Conservation (phyloP, 2,113 vertebrate genomes). For the Leucosticte australis region DNA sequence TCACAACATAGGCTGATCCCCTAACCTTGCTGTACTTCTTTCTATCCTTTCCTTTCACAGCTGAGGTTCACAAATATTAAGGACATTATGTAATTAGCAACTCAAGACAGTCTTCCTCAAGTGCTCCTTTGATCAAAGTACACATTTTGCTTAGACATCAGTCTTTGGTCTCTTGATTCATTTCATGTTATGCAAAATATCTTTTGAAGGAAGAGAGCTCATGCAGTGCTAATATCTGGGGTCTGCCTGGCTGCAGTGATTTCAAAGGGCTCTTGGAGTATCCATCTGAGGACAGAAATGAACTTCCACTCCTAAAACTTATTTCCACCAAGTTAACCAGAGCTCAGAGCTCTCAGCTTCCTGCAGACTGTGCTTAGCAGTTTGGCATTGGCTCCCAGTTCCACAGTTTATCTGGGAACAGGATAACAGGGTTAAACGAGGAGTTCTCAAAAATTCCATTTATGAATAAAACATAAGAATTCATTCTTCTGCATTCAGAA, state of each 20-base stretch:
- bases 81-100: not conserved
- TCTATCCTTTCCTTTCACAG: not conserved
- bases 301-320: not conserved
- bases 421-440: not conserved
- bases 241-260: not conserved
- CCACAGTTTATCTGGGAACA: not conserved
- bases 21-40: not conserved
- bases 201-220: not conserved
- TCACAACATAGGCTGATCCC: not conserved
- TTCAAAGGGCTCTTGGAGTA: not conserved
- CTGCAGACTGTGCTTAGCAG: not conserved
- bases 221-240: not conserved
- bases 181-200: not conserved
- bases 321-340: not conserved
- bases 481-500: constrained; percentile 4
- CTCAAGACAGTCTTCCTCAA: not conserved
- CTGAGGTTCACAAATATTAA: not conserved
- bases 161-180: not conserved
- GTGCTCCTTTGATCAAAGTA: not conserved
- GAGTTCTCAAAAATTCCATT: not conserved
- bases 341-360: not conserved
- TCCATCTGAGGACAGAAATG: not conserved
- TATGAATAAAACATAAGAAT: constrained; percentile 36
- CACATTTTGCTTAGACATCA: not conserved
- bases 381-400: not conserved